Evolutionary conservation across 2,888 invertebrate genomes (phyloP).

Genomic region (Eupithecia pulchellata): DNA sequence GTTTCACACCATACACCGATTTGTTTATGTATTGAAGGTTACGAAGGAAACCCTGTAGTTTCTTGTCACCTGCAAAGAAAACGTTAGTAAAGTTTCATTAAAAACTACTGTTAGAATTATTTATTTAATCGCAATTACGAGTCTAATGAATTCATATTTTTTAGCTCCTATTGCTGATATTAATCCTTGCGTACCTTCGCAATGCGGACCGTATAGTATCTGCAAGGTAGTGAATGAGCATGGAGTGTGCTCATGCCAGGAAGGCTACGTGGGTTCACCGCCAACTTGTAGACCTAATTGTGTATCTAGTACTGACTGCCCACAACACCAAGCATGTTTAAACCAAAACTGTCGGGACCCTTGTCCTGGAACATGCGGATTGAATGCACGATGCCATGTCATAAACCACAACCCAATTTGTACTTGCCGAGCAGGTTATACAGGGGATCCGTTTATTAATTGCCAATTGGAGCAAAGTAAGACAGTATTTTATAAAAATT

Average conservation of each 20-base stretch:
- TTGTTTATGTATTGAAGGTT: slow-evolving; percentile 91
- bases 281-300: slow-evolving; percentile 92
- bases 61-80: slow-evolving; percentile 80
- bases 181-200: slow-evolving; percentile 90
- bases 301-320: slow-evolving; percentile 90
- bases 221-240: slow-evolving; percentile 90
- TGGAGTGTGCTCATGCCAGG: slow-evolving; percentile 92
- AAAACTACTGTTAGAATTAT: background rate
- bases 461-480: slow-evolving; percentile 87
- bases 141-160: slow-evolving; percentile 48
- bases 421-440: slow-evolving; percentile 89
- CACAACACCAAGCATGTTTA: slow-evolving; percentile 89
- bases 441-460: slow-evolving; percentile 92
- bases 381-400: slow-evolving; percentile 89
- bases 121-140: background rate
- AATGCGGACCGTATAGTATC: slow-evolving; percentile 91
- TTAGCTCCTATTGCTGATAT: slow-evolving; percentile 76
- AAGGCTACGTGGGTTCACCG: slow-evolving; percentile 90
- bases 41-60: slow-evolving; percentile 90
- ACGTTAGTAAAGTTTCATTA: slow-evolving; percentile 67
- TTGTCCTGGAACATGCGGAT: slow-evolving; percentile 91
- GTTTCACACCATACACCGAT: slow-evolving; percentile 93
- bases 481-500: slow-evolving; percentile 49
- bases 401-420: slow-evolving; percentile 93
- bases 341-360: slow-evolving; percentile 91